Percentiles rank a stretch among this genome's conserved stretches.
These are phyloP conservation scores for Nicator chloris DNA, from an alignment of 2,113 vertebrate genomes.

Conservation along the genomic window DNA sequence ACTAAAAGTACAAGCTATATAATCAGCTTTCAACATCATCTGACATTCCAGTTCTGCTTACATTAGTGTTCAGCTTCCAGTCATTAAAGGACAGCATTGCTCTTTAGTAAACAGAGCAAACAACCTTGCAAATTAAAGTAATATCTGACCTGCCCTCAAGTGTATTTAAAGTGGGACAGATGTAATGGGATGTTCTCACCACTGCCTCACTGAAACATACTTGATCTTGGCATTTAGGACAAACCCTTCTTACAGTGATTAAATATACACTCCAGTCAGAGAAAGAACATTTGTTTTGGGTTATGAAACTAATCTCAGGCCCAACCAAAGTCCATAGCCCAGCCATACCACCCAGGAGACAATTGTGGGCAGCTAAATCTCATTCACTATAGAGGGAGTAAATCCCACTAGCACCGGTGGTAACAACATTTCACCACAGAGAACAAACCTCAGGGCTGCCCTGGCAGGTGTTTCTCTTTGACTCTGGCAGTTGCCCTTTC, in stretches of 20 bases:
- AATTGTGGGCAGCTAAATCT: neutral
- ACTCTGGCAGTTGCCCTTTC: neutral
- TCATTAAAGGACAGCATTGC: slow-evolving; percentile 61
- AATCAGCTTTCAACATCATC: slow-evolving; percentile 73
- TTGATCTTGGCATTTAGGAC: neutral
- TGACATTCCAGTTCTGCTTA: slow-evolving; percentile 69
- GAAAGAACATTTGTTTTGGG: neutral
- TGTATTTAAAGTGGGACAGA: slow-evolving; percentile 17
- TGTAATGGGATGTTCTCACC: slow-evolving; percentile 1
- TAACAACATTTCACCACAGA: neutral
- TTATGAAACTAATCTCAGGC: neutral
- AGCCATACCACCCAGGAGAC: neutral
- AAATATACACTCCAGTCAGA: neutral
- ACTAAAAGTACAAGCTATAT: slow-evolving; percentile 70
- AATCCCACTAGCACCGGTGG: neutral
- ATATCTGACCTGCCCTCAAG: slow-evolving; percentile 24
- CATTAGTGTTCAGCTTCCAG: slow-evolving; percentile 2
- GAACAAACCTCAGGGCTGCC: neutral
- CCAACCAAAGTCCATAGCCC: neutral
- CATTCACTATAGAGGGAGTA: neutral
- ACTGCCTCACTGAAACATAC: neutral
- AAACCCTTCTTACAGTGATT: neutral
- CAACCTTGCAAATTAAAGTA: slow-evolving; percentile 12
- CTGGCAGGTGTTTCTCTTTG: neutral
- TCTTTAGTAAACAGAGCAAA: slow-evolving; percentile 32